Conservation (phyloP, 2,797 vertebrate species). For the Rhabdomys pumilio region DNA sequence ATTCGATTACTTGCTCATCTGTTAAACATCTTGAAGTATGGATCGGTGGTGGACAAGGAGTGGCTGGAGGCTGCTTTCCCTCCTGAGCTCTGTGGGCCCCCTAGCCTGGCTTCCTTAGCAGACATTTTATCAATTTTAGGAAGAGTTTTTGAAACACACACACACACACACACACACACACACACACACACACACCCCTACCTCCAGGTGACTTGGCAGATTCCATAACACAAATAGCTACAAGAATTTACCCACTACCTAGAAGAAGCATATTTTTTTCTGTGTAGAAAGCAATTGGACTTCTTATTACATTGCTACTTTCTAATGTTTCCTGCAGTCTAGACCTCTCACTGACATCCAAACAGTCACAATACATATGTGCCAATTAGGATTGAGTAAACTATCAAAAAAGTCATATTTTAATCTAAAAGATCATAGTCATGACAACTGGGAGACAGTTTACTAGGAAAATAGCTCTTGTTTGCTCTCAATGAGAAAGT, state of each 20-base stretch:
- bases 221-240: neutral
- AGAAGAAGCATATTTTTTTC: neutral
- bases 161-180: no score
- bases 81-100: neutral
- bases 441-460: neutral
- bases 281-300: neutral
- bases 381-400: slow-evolving; percentile 27
- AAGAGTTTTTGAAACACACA: neutral
- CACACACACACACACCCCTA: no score
- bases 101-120: neutral
- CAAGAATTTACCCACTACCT: neutral
- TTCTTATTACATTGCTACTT: slow-evolving; percentile 3
- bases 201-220: neutral
- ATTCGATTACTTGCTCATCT: slow-evolving; percentile 10
- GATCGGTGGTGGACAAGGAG: neutral
- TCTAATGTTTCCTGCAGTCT: neutral
- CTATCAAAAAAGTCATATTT: neutral
- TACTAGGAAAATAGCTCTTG: slow-evolving; percentile 39
- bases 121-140: slow-evolving; percentile 8
- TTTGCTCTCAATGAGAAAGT: neutral
- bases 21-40: neutral
- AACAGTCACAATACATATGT: neutral
- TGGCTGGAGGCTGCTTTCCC: neutral
- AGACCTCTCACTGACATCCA: neutral
- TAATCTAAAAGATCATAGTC: neutral